Evolutionary conservation across 2,888 invertebrate species (phyloP).

Genomic region (Muschampia plurimacula): DNA sequence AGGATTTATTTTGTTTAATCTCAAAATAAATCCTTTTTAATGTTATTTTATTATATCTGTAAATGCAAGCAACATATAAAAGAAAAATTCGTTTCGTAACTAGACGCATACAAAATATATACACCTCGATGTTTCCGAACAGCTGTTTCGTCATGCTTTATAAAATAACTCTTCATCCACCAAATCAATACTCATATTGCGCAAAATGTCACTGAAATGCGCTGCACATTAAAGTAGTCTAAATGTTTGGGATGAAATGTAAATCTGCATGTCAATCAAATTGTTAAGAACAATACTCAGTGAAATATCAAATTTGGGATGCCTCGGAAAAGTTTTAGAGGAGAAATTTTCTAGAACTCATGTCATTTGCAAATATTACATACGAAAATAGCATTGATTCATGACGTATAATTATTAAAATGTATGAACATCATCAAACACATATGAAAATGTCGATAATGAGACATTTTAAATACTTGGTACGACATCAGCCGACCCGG

Average conservation of each 20-base stretch:
- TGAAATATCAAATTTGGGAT: conserved; percentile 18
- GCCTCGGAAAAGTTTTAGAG: conserved; percentile 2
- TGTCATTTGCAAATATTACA: conserved; percentile 7
- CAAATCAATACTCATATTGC: conserved; percentile 83
- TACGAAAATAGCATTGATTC: neutral
- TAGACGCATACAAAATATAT: conserved; percentile 46
- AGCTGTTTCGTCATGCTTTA: conserved; percentile 79
- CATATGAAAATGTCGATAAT: conserved; percentile 66
- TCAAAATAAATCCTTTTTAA: no score
- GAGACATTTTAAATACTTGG: conserved; percentile 68
- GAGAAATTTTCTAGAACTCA: neutral
- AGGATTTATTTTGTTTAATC: no score
- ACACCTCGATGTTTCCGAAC: conserved; percentile 62
- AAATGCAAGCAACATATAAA: conserved; percentile 24
- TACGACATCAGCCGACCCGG: conserved; percentile 79
- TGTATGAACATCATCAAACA: conserved; percentile 53
- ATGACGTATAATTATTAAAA: conserved; percentile 20
- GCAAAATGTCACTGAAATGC: conserved; percentile 82
- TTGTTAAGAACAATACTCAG: conserved; percentile 66
- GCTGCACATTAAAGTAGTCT: conserved; percentile 61
- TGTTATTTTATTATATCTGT: neutral
- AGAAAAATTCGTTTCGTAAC: conserved; percentile 48
- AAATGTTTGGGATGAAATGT: conserved; percentile 50
- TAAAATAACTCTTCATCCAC: conserved; percentile 75
- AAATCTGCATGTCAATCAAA: conserved; percentile 71